A percentile compares a stretch with the other conserved stretches of the same genome.
Conservation (phyloP, 2,888 invertebrate species). For the Drosophila niveifrons region DNA sequence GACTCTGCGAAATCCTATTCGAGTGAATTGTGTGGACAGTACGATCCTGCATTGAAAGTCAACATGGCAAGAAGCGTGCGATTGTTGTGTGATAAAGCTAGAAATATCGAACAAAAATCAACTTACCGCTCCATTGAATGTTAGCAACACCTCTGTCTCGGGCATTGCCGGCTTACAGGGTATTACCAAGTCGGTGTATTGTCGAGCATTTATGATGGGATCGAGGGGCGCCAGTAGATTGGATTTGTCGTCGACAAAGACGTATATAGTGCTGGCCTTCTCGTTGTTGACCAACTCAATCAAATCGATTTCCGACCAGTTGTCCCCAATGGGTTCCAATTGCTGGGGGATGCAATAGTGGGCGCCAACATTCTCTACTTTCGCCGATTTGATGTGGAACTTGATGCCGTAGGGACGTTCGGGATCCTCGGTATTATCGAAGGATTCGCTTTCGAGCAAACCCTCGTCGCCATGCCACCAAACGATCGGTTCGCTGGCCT, state of each 20-base stretch:
- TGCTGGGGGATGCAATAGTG: conserved; percentile 87
- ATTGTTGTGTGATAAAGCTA: conserved; percentile 20
- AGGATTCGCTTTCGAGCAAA: neutral
- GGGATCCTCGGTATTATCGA: conserved; percentile 63
- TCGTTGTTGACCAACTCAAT: conserved; percentile 81
- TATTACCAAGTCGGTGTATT: conserved; percentile 86
- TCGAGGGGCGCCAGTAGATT: conserved; percentile 85
- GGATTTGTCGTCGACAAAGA: conserved; percentile 86
- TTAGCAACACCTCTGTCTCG: conserved; percentile 86
- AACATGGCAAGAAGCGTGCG: conserved; percentile 30
- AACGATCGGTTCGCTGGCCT: conserved; percentile 84
- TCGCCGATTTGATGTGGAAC: conserved; percentile 86
- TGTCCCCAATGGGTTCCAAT: conserved; percentile 12
- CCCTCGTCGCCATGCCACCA: conserved; percentile 80
- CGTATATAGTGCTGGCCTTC: conserved; percentile 86
- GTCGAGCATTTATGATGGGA: conserved; percentile 82
- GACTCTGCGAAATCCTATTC: conserved; percentile 51
- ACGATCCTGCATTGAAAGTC: conserved; percentile 41
- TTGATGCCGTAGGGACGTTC: conserved; percentile 84
- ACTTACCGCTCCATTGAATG: conserved; percentile 84
- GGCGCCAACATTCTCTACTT: conserved; percentile 86
- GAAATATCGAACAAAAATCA: neutral
- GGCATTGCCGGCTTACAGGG: conserved; percentile 89
- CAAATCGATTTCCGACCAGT: conserved; percentile 75
- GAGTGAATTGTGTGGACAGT: conserved; percentile 56